Base-by-base conservation (phyloP, 2,888 invertebrate genomes). In the Stictocephala bisonia region DNA sequence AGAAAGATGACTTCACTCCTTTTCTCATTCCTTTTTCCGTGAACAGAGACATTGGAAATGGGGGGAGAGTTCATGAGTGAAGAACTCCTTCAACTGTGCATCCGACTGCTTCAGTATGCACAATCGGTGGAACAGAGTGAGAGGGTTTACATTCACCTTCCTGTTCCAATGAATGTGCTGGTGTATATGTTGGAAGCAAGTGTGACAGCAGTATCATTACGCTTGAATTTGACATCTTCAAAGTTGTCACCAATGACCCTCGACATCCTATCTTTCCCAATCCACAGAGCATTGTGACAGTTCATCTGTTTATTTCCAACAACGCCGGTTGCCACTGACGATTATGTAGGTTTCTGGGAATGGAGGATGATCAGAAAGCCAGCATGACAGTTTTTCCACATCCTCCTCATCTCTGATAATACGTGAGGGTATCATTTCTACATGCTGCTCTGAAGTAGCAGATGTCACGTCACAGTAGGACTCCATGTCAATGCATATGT, bases 21-120 rank as follows among this genome's bases (percentile, higher is more conserved):
- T 80, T 79, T 11, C 76, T 76, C 78, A 78, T 78, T 26, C 77
- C 77, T n/a, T n/a, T n/a, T n/a, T n/a, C n/a, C n/a, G 72, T 67
- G 58, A 79, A 79, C n/a, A 78, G 60, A n/a, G 73, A 74, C 58
- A 75, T 26, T 20, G 77, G 80, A 68, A 74, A 77, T 27, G 77
- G 79, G n/a, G n/a, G 9, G 76, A 75, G 26, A 80, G 72, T 71
- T 78, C 79, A 70, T 76, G 78, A 64, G 72, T 73, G 11, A 80
- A 75, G 66, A 72, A 73, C n/a, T 71, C 31, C 51, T 76, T 76
- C 27, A 77, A 66, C 6, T 74, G 74, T 64, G 74, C 74, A 58
- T 80, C 73, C 13, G 66, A 74, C 22, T 73, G 41, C 15, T 53
- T 53, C 53, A 27, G 24, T 15, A 53, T 24, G 27, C 53, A 77